A percentile compares a stretch with the other conserved stretches of the same genome.
Evolutionary conservation across 2,888 invertebrate species (phyloP).

Genomic region (Dermolepida albohirtum): DNA sequence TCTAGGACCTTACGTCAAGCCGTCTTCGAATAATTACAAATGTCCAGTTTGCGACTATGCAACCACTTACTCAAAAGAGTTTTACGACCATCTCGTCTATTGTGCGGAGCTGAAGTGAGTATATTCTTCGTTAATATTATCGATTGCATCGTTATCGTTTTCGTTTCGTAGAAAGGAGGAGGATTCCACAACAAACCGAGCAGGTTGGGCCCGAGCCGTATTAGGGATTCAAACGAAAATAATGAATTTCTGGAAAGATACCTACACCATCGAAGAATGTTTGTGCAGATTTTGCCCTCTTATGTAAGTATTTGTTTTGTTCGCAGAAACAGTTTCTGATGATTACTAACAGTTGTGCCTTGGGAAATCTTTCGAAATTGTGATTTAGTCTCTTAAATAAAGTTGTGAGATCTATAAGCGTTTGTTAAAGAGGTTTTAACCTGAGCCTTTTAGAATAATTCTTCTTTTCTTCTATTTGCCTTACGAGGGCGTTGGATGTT

Average conservation of each 20-base stretch:
- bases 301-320: conserved; percentile 2
- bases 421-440: too few species aligned
- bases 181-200: background rate
- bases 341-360: too few species aligned
- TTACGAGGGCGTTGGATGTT: too few species aligned
- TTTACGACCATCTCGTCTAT: conserved; percentile 1
- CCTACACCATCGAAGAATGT: background rate
- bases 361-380: too few species aligned
- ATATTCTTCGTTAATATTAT: too few species aligned
- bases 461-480: too few species aligned
- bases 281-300: conserved; percentile 8
- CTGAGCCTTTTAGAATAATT: too few species aligned
- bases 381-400: too few species aligned
- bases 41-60: background rate
- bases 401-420: too few species aligned
- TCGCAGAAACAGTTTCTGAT: too few species aligned
- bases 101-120: background rate
- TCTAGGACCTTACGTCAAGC: background rate
- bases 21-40: background rate
- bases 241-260: conserved; percentile 15
- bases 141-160: too few species aligned
- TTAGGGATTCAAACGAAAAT: conserved; percentile 51
- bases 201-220: conserved; percentile 53
- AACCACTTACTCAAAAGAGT: background rate
- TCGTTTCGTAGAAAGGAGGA: too few species aligned